Base-by-base conservation (phyloP, 1,140 invertebrate genomes). In the Brachionus rubens region DNA sequence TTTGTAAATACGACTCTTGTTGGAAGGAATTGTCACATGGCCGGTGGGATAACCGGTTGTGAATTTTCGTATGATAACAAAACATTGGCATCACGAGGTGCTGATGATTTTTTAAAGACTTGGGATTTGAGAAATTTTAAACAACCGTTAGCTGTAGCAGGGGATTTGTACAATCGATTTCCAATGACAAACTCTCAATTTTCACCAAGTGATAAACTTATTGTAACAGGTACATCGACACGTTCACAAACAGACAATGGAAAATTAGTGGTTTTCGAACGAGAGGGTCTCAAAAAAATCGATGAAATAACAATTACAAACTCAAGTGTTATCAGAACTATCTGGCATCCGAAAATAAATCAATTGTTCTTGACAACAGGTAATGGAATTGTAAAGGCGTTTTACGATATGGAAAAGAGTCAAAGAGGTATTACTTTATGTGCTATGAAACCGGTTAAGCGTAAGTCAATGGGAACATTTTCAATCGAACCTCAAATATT, bases 331-430 rank as follows among this genome's bases (percentile, higher is more conserved):
- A 92, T 99, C 30, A 91, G 94, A 81, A 89, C 90, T 3, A 81
- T 92, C 1, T 99, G 96, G 96, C 96, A 99, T 86, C 92, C 96
- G 0, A 94, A 94, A 83, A 83, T 99, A 0, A 98, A 98, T 84
- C 96, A 99, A 81, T 90, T 99, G 76, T 92, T 98, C 76, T 89
- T 94, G 9, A 92, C 94, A 0, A 91, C 91, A 80, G 93, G 92
- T 3, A 92, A 97, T 85, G 96, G 96, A 0, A 87, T 88, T 1
- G 89, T 96, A 0, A 93, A 94, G 80, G 89, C 93, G 54, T 94
- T 90, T 80, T 99, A 97, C 79, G 94, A 97, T 83, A 89, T 91
- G 1, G 89, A 91, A 70, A 81, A 77, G 87, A 88, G 56, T 94
- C 92, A 83, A 85, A 92, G 41, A 82, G 82, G 82, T 81, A 70